Evolutionary conservation across 2,113 vertebrate genomes (phyloP).

Genomic region (Cheirogaleus medius): DNA sequence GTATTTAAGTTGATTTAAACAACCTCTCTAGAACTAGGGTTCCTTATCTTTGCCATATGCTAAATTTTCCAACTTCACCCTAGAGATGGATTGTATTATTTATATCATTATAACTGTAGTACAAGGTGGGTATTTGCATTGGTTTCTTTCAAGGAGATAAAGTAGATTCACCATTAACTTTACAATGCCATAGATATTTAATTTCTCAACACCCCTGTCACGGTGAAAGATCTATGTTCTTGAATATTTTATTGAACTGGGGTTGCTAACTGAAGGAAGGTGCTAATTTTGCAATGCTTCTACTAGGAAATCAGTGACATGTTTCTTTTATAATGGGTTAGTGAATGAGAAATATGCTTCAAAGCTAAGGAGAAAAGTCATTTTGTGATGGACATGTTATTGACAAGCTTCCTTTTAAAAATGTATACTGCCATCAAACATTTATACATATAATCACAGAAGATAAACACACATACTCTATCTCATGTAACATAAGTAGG

Average conservation of each 20-base stretch:
- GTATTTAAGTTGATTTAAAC: background rate
- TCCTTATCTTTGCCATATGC: background rate
- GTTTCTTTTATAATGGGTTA: background rate
- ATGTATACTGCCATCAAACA: constrained; percentile 78
- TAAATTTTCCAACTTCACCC: background rate
- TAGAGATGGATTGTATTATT: background rate
- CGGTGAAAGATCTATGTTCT: background rate
- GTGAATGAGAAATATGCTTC: constrained; percentile 36
- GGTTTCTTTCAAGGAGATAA: background rate
- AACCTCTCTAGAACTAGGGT: background rate
- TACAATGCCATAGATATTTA: background rate
- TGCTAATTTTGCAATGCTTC: background rate
- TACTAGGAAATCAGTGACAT: background rate
- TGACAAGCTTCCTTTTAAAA: constrained; percentile 78
- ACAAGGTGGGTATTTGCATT: background rate
- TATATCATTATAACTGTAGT: background rate
- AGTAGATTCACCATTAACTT: background rate
- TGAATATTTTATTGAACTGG: background rate
- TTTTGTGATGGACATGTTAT: constrained; percentile 68
- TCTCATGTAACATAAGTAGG: constrained; percentile 68
- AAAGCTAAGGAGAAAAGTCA: constrained; percentile 47
- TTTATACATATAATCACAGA: constrained; percentile 77
- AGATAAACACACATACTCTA: constrained; percentile 69
- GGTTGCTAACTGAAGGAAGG: background rate
- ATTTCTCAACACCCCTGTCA: background rate